Evolutionary conservation across 2,888 invertebrate species (phyloP).

Genomic region (Morpho achilles): DNA sequence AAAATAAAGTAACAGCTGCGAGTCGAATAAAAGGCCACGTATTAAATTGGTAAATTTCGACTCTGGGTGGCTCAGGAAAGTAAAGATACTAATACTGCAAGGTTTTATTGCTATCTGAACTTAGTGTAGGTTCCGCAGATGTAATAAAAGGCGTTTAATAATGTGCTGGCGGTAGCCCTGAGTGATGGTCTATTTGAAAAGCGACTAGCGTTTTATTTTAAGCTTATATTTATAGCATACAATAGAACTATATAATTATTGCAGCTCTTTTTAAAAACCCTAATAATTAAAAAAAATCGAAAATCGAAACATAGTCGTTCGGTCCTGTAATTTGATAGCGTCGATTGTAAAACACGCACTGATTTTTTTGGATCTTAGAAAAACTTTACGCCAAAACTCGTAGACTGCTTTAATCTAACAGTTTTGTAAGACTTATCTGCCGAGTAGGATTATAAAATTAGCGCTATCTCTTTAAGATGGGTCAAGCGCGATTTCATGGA

Average conservation of each 20-base stretch:
- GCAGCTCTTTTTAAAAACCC: not conserved
- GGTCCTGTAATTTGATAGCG: no score
- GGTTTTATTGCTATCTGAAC: slow-evolving; percentile 22
- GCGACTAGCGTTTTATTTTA: not conserved
- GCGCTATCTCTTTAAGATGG: no score
- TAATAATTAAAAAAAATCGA: not conserved
- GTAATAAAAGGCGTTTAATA: slow-evolving; percentile 39
- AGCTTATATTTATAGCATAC: no score
- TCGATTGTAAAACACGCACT: no score
- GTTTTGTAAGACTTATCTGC: no score
- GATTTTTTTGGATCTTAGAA: no score
- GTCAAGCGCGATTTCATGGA: no score
- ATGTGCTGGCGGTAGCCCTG: slow-evolving; percentile 28
- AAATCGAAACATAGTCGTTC: no score
- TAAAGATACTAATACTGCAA: slow-evolving; percentile 10
- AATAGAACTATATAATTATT: no score
- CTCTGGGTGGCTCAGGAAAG: slow-evolving; percentile 24
- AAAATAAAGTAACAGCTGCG: slow-evolving; percentile 19
- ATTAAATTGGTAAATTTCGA: slow-evolving; percentile 17
- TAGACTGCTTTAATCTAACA: no score
- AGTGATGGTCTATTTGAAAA: slow-evolving; percentile 1
- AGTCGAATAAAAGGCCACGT: slow-evolving; percentile 17
- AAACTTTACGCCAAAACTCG: no score
- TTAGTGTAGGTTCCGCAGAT: slow-evolving; percentile 30
- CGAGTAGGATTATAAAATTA: no score